These are phyloP conservation scores for Rotaria socialis DNA, from an alignment of 2,888 invertebrate genomes.

Conservation along the genomic window DNA sequence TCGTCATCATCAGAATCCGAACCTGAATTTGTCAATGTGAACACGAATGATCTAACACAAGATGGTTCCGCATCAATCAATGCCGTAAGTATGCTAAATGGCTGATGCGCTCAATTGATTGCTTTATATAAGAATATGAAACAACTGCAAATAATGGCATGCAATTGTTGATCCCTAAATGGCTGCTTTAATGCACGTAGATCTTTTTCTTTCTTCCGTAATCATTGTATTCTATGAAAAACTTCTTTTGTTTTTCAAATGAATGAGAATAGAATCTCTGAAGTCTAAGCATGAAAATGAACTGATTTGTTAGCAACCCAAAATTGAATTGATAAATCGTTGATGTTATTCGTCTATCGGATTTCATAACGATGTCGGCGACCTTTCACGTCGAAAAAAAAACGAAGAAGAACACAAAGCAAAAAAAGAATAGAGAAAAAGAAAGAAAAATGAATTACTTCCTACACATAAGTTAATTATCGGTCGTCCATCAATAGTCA, in stretches of 20 bases:
- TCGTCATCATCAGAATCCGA: neutral
- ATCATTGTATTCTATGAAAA: too few relatives aligned
- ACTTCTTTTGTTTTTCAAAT: neutral
- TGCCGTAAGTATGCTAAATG: neutral
- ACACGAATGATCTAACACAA: neutral
- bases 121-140: neutral
- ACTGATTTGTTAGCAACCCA: neutral
- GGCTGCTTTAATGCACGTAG: neutral
- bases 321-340: neutral
- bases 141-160: neutral
- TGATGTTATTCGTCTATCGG: neutral
- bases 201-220: neutral
- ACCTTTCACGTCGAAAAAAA: conserved; percentile 18
- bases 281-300: neutral
- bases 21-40: neutral
- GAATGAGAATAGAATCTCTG: neutral
- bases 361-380: neutral
- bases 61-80: neutral
- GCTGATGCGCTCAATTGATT: neutral
- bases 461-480: conserved; percentile 5
- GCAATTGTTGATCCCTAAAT: neutral
- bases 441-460: conserved; percentile 1
- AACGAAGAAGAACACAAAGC: neutral
- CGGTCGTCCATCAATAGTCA: neutral
- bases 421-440: neutral